Conservation (phyloP, 2,888 invertebrate genomes). For the Hydroisotoma schaefferi region DNA sequence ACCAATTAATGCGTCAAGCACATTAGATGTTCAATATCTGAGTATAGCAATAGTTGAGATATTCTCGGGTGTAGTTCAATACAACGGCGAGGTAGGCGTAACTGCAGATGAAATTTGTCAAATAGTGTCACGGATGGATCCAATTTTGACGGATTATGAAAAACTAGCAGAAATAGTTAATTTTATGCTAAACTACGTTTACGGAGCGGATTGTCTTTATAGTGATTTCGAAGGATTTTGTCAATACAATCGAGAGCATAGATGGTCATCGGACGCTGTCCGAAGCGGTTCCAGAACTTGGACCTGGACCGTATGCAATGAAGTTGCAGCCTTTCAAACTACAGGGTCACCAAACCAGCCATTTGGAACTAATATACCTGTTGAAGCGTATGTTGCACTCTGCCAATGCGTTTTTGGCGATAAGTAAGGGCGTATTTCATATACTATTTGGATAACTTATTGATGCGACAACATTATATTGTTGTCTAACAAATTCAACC, state of each 20-base stretch:
- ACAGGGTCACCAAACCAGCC: slow-evolving; percentile 61
- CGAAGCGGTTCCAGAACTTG: slow-evolving; percentile 55
- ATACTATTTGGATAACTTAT: background rate
- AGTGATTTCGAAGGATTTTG: background rate
- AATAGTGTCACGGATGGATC: background rate
- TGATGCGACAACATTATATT: background rate
- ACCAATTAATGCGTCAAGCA: background rate
- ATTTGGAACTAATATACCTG: slow-evolving; percentile 71
- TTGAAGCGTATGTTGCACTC: slow-evolving; percentile 53
- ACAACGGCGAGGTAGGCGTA: background rate
- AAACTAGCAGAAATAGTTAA: slow-evolving; percentile 3
- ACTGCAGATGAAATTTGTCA: background rate
- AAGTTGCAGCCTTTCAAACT: slow-evolving; percentile 92
- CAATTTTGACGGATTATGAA: background rate
- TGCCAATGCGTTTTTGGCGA: slow-evolving; percentile 77
- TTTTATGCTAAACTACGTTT: background rate
- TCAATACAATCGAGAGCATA: background rate
- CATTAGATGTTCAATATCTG: background rate
- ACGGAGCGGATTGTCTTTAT: slow-evolving; percentile 1
- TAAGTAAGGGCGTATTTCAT: slow-evolving; percentile 56
- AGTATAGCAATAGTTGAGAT: background rate
- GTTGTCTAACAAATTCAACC: background rate
- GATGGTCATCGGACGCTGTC: slow-evolving; percentile 1
- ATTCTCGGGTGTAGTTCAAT: slow-evolving; percentile 3
- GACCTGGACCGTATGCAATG: slow-evolving; percentile 92